These are phyloP conservation scores for Metopolophium dirhodum DNA, from an alignment of 1,140 invertebrate genomes.

Conservation along the genomic window DNA sequence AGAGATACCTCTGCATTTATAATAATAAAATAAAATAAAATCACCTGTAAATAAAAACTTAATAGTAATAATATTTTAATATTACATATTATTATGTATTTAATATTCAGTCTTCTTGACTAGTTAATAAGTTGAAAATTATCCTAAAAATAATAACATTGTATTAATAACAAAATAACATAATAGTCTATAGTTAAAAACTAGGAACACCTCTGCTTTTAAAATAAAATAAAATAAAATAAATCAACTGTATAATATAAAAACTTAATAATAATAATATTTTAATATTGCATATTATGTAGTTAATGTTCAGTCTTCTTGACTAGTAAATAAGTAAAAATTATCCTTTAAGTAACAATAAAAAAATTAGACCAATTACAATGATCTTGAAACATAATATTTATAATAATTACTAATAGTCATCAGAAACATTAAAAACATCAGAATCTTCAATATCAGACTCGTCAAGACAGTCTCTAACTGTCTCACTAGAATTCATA, in stretches of 20 bases:
- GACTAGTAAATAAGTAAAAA: slow-evolving; percentile 29
- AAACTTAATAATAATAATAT: slow-evolving; percentile 16
- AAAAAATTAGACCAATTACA: slow-evolving; percentile 1
- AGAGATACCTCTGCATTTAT: too few relatives aligned
- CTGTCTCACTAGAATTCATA: slow-evolving; percentile 23
- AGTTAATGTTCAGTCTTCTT: slow-evolving; percentile 1
- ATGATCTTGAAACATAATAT: slow-evolving; percentile 22
- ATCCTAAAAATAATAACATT: slow-evolving; percentile 4
- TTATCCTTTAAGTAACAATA: slow-evolving; percentile 19
- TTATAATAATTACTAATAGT: slow-evolving; percentile 36
- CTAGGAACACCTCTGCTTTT: neutral
- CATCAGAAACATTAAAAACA: neutral
- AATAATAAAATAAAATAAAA: too few relatives aligned
- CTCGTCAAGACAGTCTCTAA: slow-evolving; percentile 6
- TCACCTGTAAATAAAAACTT: too few relatives aligned
- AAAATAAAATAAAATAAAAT: slow-evolving; percentile 1
- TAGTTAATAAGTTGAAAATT: neutral
- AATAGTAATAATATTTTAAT: too few relatives aligned
- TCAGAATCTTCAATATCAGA: slow-evolving; percentile 32
- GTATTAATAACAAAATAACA: neutral
- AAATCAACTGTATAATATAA: slow-evolving; percentile 13
- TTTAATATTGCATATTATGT: too few relatives aligned
- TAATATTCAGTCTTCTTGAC: neutral
- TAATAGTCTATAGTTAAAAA: neutral
- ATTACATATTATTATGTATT: too few relatives aligned